These are phyloP conservation scores for Quadroppia sp. DNA, from an alignment of 2,888 invertebrate species.

Conservation along the genomic window DNA sequence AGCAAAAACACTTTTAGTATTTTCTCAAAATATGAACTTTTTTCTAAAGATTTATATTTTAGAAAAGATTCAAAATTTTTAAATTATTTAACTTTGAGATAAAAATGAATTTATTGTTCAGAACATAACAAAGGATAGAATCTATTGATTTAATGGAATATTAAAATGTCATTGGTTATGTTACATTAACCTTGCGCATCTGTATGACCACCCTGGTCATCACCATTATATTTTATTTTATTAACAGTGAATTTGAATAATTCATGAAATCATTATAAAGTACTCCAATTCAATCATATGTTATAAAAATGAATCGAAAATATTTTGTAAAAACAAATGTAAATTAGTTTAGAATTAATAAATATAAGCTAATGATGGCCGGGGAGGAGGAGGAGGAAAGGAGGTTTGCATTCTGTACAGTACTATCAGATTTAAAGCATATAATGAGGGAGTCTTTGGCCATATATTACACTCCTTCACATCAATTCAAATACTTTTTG, in stretches of 20 bases:
- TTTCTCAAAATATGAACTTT: too few species aligned
- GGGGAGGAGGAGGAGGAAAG: background rate
- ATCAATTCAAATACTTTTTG: constrained; percentile 10
- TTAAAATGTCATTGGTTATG: too few species aligned
- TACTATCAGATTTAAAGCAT: constrained; percentile 19
- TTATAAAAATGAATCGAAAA: too few species aligned
- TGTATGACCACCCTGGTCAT: too few species aligned
- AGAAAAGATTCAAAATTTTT: background rate
- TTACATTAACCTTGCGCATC: too few species aligned
- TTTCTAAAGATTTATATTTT: background rate
- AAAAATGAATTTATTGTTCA: too few species aligned
- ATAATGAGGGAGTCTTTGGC: constrained; percentile 16
- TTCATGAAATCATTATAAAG: background rate
- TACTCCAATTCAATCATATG: background rate
- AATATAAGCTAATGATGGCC: background rate
- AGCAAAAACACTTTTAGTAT: too few species aligned
- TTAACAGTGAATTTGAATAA: too few species aligned
- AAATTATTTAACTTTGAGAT: too few species aligned
- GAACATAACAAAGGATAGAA: too few species aligned
- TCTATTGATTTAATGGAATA: too few species aligned
- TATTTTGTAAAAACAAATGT: background rate
- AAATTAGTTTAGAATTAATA: constrained; percentile 15
- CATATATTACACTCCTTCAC: constrained; percentile 33
- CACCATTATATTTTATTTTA: too few species aligned
- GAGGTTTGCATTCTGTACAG: background rate